Percentiles rank a stretch among this genome's conserved stretches.
These are phyloP conservation scores for Nanorana parkeri DNA, from an alignment of 2,113 vertebrate genomes.

Conservation along the genomic window DNA sequence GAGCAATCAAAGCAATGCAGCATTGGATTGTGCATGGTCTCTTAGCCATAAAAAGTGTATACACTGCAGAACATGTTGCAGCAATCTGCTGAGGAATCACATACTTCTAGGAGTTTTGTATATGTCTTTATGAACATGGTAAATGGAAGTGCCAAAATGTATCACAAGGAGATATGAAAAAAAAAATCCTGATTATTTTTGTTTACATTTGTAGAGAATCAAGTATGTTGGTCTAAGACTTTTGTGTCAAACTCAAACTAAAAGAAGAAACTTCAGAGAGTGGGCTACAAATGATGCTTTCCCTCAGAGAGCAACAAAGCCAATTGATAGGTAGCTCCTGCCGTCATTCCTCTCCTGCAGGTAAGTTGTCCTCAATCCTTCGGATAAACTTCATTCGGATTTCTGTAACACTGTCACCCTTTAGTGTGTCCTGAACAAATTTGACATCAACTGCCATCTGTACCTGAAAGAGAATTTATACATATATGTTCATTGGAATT, in stretches of 20 bases:
- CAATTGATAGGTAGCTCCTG: background rate
- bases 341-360: conserved; percentile 92
- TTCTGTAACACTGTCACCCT: conserved; percentile 95
- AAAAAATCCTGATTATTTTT: background rate
- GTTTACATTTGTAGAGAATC: background rate
- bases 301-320: background rate
- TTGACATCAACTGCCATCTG: conserved; percentile 99
- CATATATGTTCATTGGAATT: background rate
- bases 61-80: background rate
- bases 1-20: no score
- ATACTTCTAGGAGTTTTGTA: background rate
- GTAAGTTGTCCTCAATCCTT: conserved; percentile 96
- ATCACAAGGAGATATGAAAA: background rate
- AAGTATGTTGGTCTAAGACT: conserved; percentile 21
- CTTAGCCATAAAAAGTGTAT: background rate
- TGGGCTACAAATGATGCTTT: conserved; percentile 7
- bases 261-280: background rate
- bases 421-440: conserved; percentile 92
- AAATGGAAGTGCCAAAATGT: background rate
- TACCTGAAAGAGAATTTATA: conserved; percentile 74
- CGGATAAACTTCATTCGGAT: conserved; percentile 98
- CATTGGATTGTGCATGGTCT: no score
- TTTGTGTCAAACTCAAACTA: background rate
- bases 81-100: conserved; percentile 3
- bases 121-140: background rate